Evolutionary conservation across 2,797 vertebrate species (phyloP).

Genomic region (Xiphophorus birchmanni): DNA sequence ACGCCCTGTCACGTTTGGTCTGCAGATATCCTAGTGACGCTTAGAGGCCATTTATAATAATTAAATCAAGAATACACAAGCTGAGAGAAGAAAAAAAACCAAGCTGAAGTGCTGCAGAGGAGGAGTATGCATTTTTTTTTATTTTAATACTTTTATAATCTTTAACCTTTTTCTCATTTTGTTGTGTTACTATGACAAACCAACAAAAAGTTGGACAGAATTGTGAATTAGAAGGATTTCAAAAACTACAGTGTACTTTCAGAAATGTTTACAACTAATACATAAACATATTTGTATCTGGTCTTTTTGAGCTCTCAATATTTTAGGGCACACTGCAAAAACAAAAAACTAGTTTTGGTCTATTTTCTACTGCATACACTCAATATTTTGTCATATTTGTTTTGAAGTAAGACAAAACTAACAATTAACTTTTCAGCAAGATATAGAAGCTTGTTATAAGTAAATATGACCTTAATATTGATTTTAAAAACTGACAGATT

Average conservation of each 20-base stretch:
- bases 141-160: neutral
- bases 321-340: no score
- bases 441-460: no score
- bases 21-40: slow-evolving; percentile 44
- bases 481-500: no score
- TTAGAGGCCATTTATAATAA: slow-evolving; percentile 35
- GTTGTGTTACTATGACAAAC: neutral
- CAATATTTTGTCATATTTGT: no score
- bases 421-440: no score
- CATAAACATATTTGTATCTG: no score
- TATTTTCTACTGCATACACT: no score
- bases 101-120: slow-evolving; percentile 9
- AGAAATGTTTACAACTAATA: neutral
- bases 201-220: neutral
- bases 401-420: no score
- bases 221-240: neutral
- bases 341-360: no score
- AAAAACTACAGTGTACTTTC: neutral
- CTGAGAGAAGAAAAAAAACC: slow-evolving; percentile 9
- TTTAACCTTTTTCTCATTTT: neutral
- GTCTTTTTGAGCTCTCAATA: no score
- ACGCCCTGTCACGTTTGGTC: slow-evolving; percentile 48
- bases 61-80: slow-evolving; percentile 18
- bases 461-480: no score
- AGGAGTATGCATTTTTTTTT: slow-evolving; percentile 4